Evolutionary conservation across 2,888 invertebrate genomes (phyloP).

Genomic region (Drosophila anomelani): DNA sequence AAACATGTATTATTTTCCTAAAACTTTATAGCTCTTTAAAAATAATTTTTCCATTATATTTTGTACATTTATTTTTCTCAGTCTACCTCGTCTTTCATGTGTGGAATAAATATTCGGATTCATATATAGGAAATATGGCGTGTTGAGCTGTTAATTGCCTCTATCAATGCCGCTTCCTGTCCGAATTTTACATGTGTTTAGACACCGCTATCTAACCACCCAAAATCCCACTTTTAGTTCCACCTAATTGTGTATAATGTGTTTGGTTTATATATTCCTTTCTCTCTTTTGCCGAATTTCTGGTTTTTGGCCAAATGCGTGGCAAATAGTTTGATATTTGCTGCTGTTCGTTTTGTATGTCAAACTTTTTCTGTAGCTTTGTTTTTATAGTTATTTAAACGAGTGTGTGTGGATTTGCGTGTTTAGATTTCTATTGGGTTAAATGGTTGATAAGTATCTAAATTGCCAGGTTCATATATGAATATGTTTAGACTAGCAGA

Average conservation of each 20-base stretch:
- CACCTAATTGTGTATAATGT: slow-evolving; percentile 39
- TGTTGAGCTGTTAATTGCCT: slow-evolving; percentile 78
- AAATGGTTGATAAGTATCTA: slow-evolving; percentile 43
- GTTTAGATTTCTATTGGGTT: slow-evolving; percentile 15
- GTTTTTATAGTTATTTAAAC: slow-evolving; percentile 18
- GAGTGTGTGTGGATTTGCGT: slow-evolving; percentile 27
- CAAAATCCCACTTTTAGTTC: slow-evolving; percentile 19
- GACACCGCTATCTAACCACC: slow-evolving; percentile 47
- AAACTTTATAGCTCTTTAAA: too few species aligned
- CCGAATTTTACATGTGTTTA: slow-evolving; percentile 72
- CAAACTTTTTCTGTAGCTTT: slow-evolving; percentile 10
- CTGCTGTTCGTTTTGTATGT: slow-evolving; percentile 13
- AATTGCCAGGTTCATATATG: not conserved
- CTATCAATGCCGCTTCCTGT: slow-evolving; percentile 76
- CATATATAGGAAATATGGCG: slow-evolving; percentile 69
- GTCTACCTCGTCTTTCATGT: slow-evolving; percentile 3
- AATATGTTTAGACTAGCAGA: not conserved
- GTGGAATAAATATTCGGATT: slow-evolving; percentile 31
- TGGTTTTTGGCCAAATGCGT: slow-evolving; percentile 20
- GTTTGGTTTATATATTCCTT: slow-evolving; percentile 8
- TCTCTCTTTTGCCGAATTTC: slow-evolving; percentile 7
- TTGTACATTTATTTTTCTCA: not conserved
- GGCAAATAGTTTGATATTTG: slow-evolving; percentile 34
- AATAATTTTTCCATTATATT: not conserved
- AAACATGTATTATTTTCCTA: not conserved